phyloP scores from a whole-genome alignment of 2,888 invertebrate genomes.

The Idaea straminata region DNA sequence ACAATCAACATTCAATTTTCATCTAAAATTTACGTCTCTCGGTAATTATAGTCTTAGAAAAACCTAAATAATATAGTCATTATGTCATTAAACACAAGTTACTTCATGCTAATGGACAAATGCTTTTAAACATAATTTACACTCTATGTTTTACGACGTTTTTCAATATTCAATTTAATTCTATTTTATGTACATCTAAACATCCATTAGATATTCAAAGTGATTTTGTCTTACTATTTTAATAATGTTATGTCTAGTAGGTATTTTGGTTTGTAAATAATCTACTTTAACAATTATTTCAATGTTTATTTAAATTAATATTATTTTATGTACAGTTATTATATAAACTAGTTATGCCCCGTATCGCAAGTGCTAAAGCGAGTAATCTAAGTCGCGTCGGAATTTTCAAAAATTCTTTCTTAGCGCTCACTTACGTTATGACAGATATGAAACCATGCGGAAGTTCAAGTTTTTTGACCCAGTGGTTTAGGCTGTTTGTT shows the following conservation, averaged over 20 bases:
- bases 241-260: neutral
- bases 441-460: too few species aligned
- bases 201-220: neutral
- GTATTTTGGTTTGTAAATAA: neutral
- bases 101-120: conserved; percentile 71
- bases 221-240: neutral
- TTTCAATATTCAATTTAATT: conserved; percentile 40
- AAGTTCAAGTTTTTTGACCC: too few species aligned
- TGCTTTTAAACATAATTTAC: conserved; percentile 72
- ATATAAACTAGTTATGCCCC: too few species aligned
- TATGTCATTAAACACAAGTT: conserved; percentile 36
- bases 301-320: too few species aligned
- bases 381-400: too few species aligned
- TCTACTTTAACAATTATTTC: neutral
- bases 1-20: conserved; percentile 30
- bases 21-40: conserved; percentile 35
- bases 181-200: conserved; percentile 7
- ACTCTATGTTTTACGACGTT: conserved; percentile 43
- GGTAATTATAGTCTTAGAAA: conserved; percentile 42
- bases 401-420: too few species aligned
- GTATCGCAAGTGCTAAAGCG: too few species aligned
- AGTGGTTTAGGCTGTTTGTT: too few species aligned
- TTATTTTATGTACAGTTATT: too few species aligned
- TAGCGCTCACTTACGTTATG: too few species aligned
- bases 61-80: conserved; percentile 63